Base-by-base conservation (phyloP, 2,797 vertebrate species). In the Coccyzus lansbergi region DNA sequence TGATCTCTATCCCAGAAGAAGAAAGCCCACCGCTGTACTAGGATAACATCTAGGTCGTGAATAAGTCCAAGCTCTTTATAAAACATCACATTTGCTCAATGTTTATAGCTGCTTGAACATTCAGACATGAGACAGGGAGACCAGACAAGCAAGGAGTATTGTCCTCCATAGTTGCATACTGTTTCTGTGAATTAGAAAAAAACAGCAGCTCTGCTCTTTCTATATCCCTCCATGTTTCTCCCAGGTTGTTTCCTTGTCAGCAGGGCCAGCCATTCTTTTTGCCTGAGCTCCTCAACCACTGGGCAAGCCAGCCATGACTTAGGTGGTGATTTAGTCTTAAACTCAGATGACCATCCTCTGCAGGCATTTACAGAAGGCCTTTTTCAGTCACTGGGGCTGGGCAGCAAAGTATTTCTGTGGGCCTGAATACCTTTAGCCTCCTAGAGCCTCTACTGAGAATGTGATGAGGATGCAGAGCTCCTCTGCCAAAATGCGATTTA, bases 361-460 rank as follows among this genome's bases (percentile, higher is more conserved):
- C 59, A 90, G 38, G 22, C 18, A 15, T 58, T 53, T 71, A 25
- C 18, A 48, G 38, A 70, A 22, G 58, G 12, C 16, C 11, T 36
- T 84, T 60, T 70, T 26, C 77, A 26, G 3, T 49, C 7, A 7
- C 0, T 34, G 29, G 4, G 15, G 2, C 29, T 68, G 21, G 31
- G 46, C 58, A 52, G 48, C 9, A 65, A 85, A 62, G 14, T 34
- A 13, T 65, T 78, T 68, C 60, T 59, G 60, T 83, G n/a, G 15
- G 51, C 31, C 10, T 72, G 67, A 86, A 53, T 62, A 95, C 97
- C 97, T 96, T 97, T 93, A 98, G 97, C 98, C 98, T 98, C 98
- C 97, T 98, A 97, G 97, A 98, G 98, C 97, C 98, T 98, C 96
- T 94, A 91, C 92, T 90, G 93, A 97, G 96, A 94, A 95, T 95